Evolutionary conservation across 1,140 invertebrate genomes (phyloP), one percentile per base, ranked within the genome.

Genomic region (Drosophila baimaii): DNA sequence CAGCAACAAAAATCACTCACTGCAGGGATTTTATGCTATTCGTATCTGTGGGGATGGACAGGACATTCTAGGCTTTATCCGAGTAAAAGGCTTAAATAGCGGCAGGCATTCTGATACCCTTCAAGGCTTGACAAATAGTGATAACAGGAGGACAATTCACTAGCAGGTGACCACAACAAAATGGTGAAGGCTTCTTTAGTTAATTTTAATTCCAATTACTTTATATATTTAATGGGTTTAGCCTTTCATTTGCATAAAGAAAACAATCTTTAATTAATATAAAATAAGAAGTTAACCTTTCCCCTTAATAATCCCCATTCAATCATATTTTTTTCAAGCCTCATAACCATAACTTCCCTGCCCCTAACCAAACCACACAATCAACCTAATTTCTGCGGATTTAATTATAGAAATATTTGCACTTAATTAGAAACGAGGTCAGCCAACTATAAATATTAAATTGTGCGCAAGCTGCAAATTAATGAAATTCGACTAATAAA

Each of bases 401-500:
- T 86, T 86, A 86, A 88, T 86, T 86, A 88, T 79, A 51, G 37
- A 77, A 88, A 79, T 86, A 79, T 88, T 82, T 88, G 66, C 83
- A 69, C 82, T 85, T 86, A 88, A 86, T 86, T 86, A 86, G 83
- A 88, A 86, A 55, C 72, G 83, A 77, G 79, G 84, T 79, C 83
- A 83, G 69, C 73, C 83, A 83, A 74, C 79, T 88, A 88, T 83
- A 83, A 86, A 88, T 83, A 86, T 88, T 88, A 83, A 86, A 88
- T 80, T 88, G 76, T 33, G 63, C 63, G 83, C 68, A 77, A 83
- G 71, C 39, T 77, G 76, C 79, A 79, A 82, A 79, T 86, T 83
- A 83, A 86, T 86, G 83, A 83, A 86, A 88, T 83, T 85, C 71
- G 41, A 86, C 83, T 88, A 86, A 86, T 86, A 88, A 88, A 86